A percentile compares a stretch with the other conserved stretches of the same genome.
phyloP scores from a whole-genome alignment of 2,888 invertebrate species.

The Drosophila antonietae region DNA sequence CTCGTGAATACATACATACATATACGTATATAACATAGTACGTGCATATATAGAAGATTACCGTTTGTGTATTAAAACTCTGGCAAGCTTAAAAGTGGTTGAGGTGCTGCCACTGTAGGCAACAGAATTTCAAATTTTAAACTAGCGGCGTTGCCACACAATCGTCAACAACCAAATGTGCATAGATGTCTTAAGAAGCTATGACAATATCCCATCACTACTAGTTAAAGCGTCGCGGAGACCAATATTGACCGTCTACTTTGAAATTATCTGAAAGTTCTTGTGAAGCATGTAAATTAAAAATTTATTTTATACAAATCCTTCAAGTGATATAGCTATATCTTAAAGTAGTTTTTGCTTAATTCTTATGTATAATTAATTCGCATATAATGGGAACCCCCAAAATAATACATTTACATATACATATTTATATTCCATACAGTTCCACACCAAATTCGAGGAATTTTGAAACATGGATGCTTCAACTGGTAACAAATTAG shows the following conservation, averaged over 20 bases:
- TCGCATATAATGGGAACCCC: background rate
- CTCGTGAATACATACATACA: background rate
- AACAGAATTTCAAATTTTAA: background rate
- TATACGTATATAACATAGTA: background rate
- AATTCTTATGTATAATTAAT: no score
- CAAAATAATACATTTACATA: background rate
- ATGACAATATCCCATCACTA: background rate
- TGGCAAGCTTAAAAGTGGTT: background rate
- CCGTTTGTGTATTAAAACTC: background rate
- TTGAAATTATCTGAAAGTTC: background rate
- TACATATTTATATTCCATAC: background rate
- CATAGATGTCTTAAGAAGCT: background rate
- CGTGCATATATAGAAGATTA: no score
- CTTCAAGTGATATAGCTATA: background rate
- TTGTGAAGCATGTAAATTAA: background rate
- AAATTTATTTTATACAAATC: background rate
- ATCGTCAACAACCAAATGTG: background rate
- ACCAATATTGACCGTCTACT: fast-evolving
- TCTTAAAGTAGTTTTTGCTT: no score
- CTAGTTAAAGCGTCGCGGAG: background rate
- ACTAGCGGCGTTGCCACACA: background rate
- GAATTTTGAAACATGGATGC: background rate
- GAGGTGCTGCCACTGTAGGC: background rate
- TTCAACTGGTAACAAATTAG: background rate
- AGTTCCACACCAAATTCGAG: background rate